These are phyloP conservation scores for Schizothorax lantsangensis DNA, from an alignment of 2,797 vertebrate species.

Conservation along the genomic window DNA sequence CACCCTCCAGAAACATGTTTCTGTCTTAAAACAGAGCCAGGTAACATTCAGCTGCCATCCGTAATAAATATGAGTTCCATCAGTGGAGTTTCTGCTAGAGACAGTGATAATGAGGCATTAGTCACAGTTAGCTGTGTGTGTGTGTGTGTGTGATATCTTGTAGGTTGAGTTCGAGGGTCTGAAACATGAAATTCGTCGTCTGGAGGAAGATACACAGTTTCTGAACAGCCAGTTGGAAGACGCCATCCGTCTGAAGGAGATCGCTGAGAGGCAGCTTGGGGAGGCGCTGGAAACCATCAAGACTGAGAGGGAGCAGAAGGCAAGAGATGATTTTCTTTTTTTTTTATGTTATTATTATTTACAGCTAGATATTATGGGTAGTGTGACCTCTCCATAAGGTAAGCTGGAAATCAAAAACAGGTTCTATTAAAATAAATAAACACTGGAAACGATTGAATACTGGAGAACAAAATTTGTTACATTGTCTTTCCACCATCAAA, in stretches of 20 bases:
- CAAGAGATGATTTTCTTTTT: not conserved
- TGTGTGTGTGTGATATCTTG: slow-evolving; percentile 30
- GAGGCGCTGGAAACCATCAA: slow-evolving; percentile 95
- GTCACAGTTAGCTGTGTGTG: not conserved
- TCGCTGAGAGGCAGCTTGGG: slow-evolving; percentile 92
- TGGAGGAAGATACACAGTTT: slow-evolving; percentile 94
- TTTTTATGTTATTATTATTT: not conserved
- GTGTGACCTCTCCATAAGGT: not conserved
- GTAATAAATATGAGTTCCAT: not conserved
- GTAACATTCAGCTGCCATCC: slow-evolving; percentile 64
- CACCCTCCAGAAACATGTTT: slow-evolving; percentile 97
- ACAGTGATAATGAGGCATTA: not conserved
- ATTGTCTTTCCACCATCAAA: too few species aligned
- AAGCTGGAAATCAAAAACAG: not conserved
- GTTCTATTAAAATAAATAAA: not conserved
- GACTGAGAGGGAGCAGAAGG: slow-evolving; percentile 95
- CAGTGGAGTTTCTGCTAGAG: not conserved
- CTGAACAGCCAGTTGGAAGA: slow-evolving; percentile 95
- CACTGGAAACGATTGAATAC: not conserved
- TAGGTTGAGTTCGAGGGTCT: slow-evolving; percentile 98
- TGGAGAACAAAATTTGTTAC: not conserved
- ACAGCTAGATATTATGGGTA: not conserved
- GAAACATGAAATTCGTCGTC: slow-evolving; percentile 95
- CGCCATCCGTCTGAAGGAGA: slow-evolving; percentile 93
- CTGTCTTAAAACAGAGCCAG: slow-evolving; percentile 94